phyloP scores from a whole-genome alignment of 2,888 invertebrate genomes.

The Lymantria monacha region DNA sequence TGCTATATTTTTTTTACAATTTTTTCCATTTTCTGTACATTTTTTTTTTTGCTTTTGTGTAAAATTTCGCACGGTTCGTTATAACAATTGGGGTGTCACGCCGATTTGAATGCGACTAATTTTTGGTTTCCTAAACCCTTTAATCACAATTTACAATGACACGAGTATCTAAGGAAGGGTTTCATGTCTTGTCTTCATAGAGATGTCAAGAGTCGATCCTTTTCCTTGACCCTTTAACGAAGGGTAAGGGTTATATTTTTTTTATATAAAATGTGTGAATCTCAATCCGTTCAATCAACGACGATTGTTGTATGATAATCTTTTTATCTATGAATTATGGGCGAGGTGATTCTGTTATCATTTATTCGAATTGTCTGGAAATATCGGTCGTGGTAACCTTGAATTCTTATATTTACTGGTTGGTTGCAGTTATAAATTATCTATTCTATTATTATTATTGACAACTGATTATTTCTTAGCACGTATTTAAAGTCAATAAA shows the following conservation, averaged over 20 bases:
- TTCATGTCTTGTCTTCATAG: constrained; percentile 57
- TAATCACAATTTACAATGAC: constrained; percentile 48
- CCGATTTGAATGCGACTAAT: constrained; percentile 76
- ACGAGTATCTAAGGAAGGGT: constrained; percentile 56
- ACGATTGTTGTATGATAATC: constrained; percentile 41
- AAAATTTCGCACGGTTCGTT: constrained; percentile 79
- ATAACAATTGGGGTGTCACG: constrained; percentile 55
- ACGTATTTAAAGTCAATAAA: not conserved
- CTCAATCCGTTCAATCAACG: constrained; percentile 48
- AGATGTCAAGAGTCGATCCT: constrained; percentile 64
- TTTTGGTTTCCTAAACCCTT: constrained; percentile 68
- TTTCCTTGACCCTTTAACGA: constrained; percentile 65
- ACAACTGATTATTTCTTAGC: too few species aligned
- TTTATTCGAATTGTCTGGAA: constrained; percentile 5
- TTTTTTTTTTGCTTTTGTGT: constrained; percentile 44
- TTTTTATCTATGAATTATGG: constrained; percentile 8
- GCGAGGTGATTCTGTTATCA: not conserved
- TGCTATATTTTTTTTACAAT: constrained; percentile 32
- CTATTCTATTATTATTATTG: not conserved
- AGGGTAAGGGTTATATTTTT: constrained; percentile 51
- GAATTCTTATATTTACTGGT: not conserved
- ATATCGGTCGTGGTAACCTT: constrained; percentile 8
- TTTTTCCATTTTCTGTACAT: constrained; percentile 43
- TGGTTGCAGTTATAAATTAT: constrained; percentile 4
- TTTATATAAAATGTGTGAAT: constrained; percentile 60